Percentiles rank a stretch among this genome's conserved stretches.
Evolutionary conservation across 2,113 vertebrate genomes (phyloP).

Genomic region (Antechinus flavipes): DNA sequence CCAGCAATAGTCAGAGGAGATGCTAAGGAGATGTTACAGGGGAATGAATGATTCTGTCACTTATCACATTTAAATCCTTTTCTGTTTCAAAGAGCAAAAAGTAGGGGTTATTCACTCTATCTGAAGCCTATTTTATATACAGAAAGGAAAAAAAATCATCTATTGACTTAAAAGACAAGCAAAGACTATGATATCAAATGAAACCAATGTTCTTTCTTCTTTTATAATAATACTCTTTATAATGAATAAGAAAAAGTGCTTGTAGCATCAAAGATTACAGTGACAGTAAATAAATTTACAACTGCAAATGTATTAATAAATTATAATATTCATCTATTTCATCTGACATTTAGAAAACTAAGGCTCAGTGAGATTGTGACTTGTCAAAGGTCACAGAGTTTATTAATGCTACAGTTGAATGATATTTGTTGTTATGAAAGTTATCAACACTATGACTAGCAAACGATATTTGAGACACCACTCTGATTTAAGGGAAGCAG

Average conservation of each 20-base stretch:
- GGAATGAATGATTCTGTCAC: background rate
- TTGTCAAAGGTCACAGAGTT: background rate
- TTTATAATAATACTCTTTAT: conserved; percentile 32
- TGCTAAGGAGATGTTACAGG: background rate
- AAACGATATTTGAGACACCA: background rate
- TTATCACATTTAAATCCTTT: background rate
- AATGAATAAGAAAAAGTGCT: background rate
- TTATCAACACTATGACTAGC: background rate
- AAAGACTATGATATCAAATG: background rate
- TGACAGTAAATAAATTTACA: background rate
- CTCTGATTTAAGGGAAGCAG: background rate
- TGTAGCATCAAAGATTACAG: background rate
- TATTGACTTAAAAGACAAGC: conserved; percentile 6
- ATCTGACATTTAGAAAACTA: background rate
- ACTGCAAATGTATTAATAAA: conserved; percentile 13
- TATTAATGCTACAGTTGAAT: background rate
- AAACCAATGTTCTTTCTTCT: background rate
- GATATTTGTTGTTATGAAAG: background rate
- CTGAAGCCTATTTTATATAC: background rate
- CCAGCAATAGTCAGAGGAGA: background rate
- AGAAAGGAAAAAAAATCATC: background rate
- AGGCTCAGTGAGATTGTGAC: background rate
- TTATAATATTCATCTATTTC: background rate
- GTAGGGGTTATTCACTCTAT: background rate
- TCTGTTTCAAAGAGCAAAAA: conserved; percentile 8